A percentile compares a stretch with the other conserved stretches of the same genome.
Evolutionary conservation across 2,888 invertebrate species (phyloP).

Genomic region (Saturnia japonica): DNA sequence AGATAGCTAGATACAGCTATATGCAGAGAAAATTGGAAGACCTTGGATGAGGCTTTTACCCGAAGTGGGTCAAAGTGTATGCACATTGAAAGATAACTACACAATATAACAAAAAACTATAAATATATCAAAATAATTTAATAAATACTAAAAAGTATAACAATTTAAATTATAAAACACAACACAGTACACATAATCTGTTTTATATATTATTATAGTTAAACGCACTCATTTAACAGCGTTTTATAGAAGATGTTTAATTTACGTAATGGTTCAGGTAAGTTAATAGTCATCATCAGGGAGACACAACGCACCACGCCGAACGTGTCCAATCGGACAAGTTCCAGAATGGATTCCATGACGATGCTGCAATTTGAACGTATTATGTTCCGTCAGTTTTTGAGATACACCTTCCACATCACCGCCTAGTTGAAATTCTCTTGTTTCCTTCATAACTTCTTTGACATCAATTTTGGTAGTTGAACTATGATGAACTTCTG

Average conservation of each 20-base stretch:
- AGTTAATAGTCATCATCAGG: conserved; percentile 11
- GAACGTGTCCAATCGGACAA: not conserved
- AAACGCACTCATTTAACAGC: too few relatives aligned
- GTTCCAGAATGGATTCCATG: not conserved
- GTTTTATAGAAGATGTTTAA: not conserved
- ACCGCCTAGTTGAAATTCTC: not conserved
- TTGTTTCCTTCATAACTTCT: not conserved
- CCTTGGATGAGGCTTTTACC: too few relatives aligned
- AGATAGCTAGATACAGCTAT: too few relatives aligned
- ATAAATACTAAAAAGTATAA: not conserved
- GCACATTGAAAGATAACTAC: not conserved
- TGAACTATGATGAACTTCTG: not conserved
- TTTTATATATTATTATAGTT: too few relatives aligned
- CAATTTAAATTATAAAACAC: too few relatives aligned
- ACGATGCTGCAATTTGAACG: not conserved
- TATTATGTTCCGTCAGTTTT: not conserved
- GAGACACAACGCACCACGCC: not conserved
- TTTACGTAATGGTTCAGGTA: not conserved
- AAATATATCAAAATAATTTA: not conserved
- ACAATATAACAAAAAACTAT: not conserved
- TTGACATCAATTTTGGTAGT: not conserved
- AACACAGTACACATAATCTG: too few relatives aligned
- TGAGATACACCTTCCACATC: not conserved
- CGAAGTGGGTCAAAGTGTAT: not conserved
- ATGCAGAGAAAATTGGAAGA: too few relatives aligned